phyloP scores from a whole-genome alignment of 2,888 invertebrate species.

The Hedychridium roseum region DNA sequence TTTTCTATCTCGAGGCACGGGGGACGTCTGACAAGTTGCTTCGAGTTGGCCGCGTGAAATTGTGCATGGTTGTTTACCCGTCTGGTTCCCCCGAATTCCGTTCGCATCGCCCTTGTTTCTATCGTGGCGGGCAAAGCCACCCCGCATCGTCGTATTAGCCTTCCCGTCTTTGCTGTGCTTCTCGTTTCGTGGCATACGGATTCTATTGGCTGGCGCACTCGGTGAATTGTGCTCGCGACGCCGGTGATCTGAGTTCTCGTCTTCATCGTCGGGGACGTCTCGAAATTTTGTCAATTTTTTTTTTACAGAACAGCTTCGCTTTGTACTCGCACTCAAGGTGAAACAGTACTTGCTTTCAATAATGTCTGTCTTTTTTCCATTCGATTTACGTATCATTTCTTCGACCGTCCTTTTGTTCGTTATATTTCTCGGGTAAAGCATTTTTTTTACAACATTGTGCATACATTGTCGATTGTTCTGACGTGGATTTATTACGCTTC shows the following conservation, averaged over 20 bases:
- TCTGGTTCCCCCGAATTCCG: neutral
- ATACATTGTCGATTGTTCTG: no score
- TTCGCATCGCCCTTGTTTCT: no score
- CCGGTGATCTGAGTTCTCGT: constrained; percentile 7
- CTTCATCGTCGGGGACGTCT: neutral
- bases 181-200: constrained; percentile 9
- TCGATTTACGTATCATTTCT: neutral
- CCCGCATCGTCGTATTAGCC: constrained; percentile 14
- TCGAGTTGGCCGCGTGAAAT: constrained; percentile 8
- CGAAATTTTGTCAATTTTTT: neutral
- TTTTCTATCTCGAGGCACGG: no score
- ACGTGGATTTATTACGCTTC: no score
- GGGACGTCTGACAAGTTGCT: constrained; percentile 34
- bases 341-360: neutral
- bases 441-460: no score
- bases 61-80: no score
- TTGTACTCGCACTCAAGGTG: neutral
- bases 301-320: neutral
- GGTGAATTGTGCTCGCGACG: constrained; percentile 2
- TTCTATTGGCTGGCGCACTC: no score
- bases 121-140: constrained; percentile 15
- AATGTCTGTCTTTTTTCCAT: neutral
- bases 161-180: constrained; percentile 9
- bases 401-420: neutral
- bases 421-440: no score